A percentile compares a stretch with the other conserved stretches of the same genome.
phyloP scores from a whole-genome alignment of 64 coral and sea anemone species.

The Montipora capricornis region DNA sequence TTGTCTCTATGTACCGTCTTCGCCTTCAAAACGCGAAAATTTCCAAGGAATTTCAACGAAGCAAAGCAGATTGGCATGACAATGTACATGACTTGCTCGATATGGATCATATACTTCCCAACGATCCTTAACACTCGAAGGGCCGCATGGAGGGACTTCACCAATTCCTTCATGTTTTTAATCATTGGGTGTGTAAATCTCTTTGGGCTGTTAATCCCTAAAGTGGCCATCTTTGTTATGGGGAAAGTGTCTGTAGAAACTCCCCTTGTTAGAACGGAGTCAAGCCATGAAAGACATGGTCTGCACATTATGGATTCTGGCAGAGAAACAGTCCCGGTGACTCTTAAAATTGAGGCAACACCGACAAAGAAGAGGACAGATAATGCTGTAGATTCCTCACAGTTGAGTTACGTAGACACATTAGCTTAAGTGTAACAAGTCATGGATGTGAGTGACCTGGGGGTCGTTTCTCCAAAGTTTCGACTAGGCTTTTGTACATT shows the following conservation, averaged over 20 bases:
- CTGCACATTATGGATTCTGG: neutral
- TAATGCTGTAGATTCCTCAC: neutral
- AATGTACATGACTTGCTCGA: conserved; percentile 91
- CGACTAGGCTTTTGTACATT: too few relatives aligned
- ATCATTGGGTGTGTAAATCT: conserved; percentile 74
- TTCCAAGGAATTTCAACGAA: conserved; percentile 98
- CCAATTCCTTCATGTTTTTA: conserved; percentile 46
- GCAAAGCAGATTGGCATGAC: conserved; percentile 94
- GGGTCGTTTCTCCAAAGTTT: too few relatives aligned
- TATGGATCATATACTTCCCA: conserved; percentile 89
- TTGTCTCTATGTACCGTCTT: conserved; percentile 87
- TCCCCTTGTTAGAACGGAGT: neutral
- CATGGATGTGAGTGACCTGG: neutral
- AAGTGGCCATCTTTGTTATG: conserved; percentile 66
- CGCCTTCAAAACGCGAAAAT: conserved; percentile 91
- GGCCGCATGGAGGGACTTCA: conserved; percentile 52
- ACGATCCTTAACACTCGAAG: conserved; percentile 70
- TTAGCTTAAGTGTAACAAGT: neutral
- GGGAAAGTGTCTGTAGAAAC: conserved; percentile 27
- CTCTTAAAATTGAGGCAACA: neutral
- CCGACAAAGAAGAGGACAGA: neutral
- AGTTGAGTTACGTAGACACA: neutral
- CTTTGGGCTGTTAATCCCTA: conserved; percentile 70
- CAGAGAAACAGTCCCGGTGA: neutral
- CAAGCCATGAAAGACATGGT: neutral